These are phyloP conservation scores for Chaenogobius annularis DNA, from an alignment of 2,113 vertebrate genomes.

Conservation along the genomic window DNA sequence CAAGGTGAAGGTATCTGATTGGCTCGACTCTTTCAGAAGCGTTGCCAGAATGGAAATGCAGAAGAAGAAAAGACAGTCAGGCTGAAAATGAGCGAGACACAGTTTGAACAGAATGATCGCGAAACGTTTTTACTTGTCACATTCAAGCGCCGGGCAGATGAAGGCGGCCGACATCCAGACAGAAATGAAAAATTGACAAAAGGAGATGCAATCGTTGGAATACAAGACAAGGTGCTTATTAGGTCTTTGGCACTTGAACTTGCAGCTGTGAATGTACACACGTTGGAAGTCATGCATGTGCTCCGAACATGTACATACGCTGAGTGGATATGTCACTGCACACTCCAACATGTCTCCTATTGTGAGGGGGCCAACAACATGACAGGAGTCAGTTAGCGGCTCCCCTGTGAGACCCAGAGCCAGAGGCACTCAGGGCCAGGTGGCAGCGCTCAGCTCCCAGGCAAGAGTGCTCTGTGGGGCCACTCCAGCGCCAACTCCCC, in stretches of 20 bases:
- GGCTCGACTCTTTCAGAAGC: constrained; percentile 27
- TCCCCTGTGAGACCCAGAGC: constrained; percentile 58
- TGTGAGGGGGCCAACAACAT: constrained; percentile 23
- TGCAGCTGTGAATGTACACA: constrained; percentile 21
- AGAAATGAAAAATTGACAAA: constrained; percentile 50
- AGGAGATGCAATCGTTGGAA: constrained; percentile 40
- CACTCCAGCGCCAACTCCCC: constrained; percentile 47
- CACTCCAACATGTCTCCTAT: background rate
- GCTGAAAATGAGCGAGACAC: constrained; percentile 10
- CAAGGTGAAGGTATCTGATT: constrained; percentile 44
- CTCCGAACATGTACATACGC: constrained; percentile 46
- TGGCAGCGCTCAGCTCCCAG: constrained; percentile 63
- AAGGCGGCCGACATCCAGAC: constrained; percentile 56
- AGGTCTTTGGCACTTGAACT: constrained; percentile 20
- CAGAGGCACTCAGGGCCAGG: constrained; percentile 69
- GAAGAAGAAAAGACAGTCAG: constrained; percentile 16
- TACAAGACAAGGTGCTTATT: constrained; percentile 34
- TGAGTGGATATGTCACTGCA: constrained; percentile 13
- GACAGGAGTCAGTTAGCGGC: constrained; percentile 70
- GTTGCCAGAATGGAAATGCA: constrained; percentile 37
- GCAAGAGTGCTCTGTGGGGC: constrained; percentile 52
- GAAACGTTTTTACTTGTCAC: constrained; percentile 45
- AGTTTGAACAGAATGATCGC: constrained; percentile 10
- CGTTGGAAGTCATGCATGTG: constrained; percentile 40
- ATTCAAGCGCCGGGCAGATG: constrained; percentile 62